Percentiles rank a stretch among this genome's conserved stretches.
phyloP scores from a whole-genome alignment of 2,113 vertebrate species.

The Lathamus discolor region DNA sequence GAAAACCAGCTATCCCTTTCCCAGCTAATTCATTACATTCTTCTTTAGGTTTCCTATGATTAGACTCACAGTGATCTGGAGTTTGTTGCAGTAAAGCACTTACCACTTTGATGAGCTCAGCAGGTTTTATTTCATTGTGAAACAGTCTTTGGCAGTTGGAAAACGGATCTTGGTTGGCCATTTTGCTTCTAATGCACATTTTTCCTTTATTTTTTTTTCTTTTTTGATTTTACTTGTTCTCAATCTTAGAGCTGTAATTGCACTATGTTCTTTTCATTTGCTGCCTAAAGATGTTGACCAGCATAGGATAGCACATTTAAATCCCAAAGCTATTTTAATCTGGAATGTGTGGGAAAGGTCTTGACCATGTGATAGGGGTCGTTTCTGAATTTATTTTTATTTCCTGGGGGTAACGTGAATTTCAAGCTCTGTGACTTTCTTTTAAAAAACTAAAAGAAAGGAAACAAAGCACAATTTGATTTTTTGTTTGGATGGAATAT shows the following conservation, averaged over 20 bases:
- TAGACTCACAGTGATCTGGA: constrained; percentile 16
- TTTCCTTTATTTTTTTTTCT: neutral
- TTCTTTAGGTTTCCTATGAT: neutral
- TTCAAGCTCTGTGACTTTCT: neutral
- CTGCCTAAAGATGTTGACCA: neutral
- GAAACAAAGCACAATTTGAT: neutral
- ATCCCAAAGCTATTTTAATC: neutral
- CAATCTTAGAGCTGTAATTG: neutral
- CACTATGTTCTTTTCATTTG: neutral
- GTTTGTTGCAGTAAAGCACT: neutral
- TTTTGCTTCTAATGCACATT: neutral
- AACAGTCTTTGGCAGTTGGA: neutral
- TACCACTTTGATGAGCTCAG: constrained; percentile 13
- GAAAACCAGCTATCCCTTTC: neutral
- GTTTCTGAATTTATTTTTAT: neutral
- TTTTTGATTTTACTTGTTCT: neutral
- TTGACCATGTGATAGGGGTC: neutral
- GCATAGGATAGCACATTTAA: neutral
- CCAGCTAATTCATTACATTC: neutral
- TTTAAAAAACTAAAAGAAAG: neutral
- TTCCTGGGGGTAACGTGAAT: neutral
- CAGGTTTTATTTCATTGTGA: neutral
- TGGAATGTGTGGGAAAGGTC: neutral
- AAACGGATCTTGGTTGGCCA: neutral
- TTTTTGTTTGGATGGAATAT: neutral